phyloP scores from a whole-genome alignment of 1,140 invertebrate genomes.

The Reticulitermes speratus region DNA sequence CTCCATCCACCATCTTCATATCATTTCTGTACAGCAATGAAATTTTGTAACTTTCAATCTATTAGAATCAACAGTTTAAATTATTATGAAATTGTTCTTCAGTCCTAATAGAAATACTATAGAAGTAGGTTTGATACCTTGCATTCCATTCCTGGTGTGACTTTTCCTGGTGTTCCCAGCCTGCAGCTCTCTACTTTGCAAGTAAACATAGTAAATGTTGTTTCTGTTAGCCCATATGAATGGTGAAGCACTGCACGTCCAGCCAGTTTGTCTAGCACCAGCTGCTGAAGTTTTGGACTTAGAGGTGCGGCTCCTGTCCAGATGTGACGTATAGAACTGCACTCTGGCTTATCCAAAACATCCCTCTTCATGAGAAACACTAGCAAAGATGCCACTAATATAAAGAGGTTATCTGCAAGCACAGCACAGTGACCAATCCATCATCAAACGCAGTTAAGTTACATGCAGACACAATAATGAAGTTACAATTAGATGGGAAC shows the following conservation, averaged over 20 bases:
- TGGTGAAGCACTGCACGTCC: constrained; percentile 26
- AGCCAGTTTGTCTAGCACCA: constrained; percentile 4
- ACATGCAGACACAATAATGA: too few relatives aligned
- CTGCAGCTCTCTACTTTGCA: background rate
- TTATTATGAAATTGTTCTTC: too few relatives aligned
- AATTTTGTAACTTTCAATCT: too few relatives aligned
- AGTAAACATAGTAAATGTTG: constrained; percentile 33
- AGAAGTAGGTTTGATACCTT: background rate
- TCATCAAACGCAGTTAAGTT: too few relatives aligned
- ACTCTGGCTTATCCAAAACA: background rate
- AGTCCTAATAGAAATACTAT: too few relatives aligned
- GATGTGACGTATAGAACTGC: constrained; percentile 1
- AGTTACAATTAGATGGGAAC: too few relatives aligned
- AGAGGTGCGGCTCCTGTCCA: constrained; percentile 29
- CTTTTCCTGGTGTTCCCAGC: constrained; percentile 28
- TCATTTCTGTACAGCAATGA: too few relatives aligned
- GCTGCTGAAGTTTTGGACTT: constrained; percentile 23
- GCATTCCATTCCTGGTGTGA: constrained; percentile 31
- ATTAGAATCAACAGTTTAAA: too few relatives aligned
- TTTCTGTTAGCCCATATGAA: constrained; percentile 33
- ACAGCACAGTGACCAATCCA: background rate
- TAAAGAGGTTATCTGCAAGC: constrained; percentile 25
- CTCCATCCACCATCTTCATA: too few relatives aligned
- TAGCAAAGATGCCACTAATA: constrained; percentile 35
- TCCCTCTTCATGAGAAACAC: constrained; percentile 24